Conservation (phyloP, 2,113 vertebrate genomes). For the Dissostichus mawsoni region DNA sequence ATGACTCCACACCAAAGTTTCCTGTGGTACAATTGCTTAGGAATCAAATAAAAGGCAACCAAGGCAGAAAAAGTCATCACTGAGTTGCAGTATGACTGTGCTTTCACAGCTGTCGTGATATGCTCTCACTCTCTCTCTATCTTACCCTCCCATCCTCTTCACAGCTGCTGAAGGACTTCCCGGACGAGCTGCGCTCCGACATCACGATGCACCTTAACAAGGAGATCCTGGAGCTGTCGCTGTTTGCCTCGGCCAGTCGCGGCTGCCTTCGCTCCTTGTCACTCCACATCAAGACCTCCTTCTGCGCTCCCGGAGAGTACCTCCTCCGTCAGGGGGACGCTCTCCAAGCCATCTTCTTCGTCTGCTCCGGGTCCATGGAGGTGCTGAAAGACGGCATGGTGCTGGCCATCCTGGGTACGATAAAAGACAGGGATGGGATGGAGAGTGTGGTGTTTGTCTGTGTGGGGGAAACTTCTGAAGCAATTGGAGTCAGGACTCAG, state of each 20-base stretch:
- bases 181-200: slow-evolving; percentile 96
- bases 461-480: too few relatives aligned
- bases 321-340: slow-evolving; percentile 98
- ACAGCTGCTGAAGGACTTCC: slow-evolving; percentile 97
- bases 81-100: slow-evolving; percentile 23
- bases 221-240: slow-evolving; percentile 96
- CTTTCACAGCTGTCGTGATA: slow-evolving; percentile 32
- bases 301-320: slow-evolving; percentile 97
- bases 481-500: too few relatives aligned
- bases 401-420: slow-evolving; percentile 96
- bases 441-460: neutral
- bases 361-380: slow-evolving; percentile 99
- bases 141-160: slow-evolving; percentile 20
- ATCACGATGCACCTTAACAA: slow-evolving; percentile 99
- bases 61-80: slow-evolving; percentile 26
- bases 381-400: slow-evolving; percentile 97
- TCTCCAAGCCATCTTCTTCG: slow-evolving; percentile 97
- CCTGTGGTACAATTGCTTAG: neutral
- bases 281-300: slow-evolving; percentile 97
- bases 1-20: slow-evolving; percentile 18
- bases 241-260: slow-evolving; percentile 94
- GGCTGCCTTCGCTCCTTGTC: slow-evolving; percentile 97
- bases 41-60: slow-evolving; percentile 16
- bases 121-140: neutral
- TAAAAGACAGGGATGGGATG: neutral